These are phyloP conservation scores for Metacarcinus magister DNA, from an alignment of 2,888 invertebrate species.

Conservation along the genomic window DNA sequence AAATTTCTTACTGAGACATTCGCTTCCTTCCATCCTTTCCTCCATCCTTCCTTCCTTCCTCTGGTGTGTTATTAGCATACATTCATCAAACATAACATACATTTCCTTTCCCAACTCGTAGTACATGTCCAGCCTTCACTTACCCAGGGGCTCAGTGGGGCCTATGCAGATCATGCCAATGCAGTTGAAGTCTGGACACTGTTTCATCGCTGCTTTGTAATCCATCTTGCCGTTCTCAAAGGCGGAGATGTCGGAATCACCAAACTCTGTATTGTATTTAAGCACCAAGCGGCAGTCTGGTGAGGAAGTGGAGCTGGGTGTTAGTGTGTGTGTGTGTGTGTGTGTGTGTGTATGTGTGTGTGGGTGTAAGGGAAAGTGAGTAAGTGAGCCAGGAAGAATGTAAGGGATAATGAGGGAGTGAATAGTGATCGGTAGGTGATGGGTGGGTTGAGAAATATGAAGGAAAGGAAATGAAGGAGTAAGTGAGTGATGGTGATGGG, in stretches of 20 bases:
- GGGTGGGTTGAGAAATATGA: background rate
- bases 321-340: no score
- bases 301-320: background rate
- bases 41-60: background rate
- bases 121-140: background rate
- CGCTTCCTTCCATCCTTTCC: background rate
- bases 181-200: conserved; percentile 1
- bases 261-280: background rate
- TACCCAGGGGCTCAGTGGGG: background rate
- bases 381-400: background rate
- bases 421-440: background rate
- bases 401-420: background rate
- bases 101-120: background rate
- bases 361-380: background rate
- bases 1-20: no score
- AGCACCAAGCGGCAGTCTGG: conserved; percentile 11
- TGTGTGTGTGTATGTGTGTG: background rate
- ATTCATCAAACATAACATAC: no score
- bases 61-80: no score
- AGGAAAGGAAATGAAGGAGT: background rate
- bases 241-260: background rate
- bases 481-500: background rate
- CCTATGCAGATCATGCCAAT: background rate
- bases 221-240: background rate
- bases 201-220: background rate